Evolutionary conservation across 2,888 invertebrate species (phyloP).

Genomic region (Auanema sp.): DNA sequence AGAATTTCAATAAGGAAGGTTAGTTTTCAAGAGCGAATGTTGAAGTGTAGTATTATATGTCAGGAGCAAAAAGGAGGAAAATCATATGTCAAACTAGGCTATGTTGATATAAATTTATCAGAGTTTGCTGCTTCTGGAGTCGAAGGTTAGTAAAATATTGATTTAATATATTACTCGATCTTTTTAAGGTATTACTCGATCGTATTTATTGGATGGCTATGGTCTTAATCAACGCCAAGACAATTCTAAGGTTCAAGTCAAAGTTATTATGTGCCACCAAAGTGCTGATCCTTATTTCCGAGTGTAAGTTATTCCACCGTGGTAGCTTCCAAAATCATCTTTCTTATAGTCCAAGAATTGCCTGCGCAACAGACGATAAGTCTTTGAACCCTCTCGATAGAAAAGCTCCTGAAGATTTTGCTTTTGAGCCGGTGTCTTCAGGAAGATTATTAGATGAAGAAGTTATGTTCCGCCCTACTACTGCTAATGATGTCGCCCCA

Average conservation of each 20-base stretch:
- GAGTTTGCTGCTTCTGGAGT: constrained; percentile 92
- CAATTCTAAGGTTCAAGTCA: constrained; percentile 89
- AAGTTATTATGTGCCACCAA: constrained; percentile 88
- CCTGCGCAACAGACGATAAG: constrained; percentile 18
- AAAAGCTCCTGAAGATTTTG: constrained; percentile 12
- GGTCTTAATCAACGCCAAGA: constrained; percentile 85
- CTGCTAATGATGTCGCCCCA: not conserved
- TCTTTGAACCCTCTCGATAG: constrained; percentile 28
- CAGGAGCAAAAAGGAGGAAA: constrained; percentile 78
- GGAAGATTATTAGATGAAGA: not conserved
- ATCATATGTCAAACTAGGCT: constrained; percentile 91
- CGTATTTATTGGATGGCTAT: constrained; percentile 92
- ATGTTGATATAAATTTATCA: constrained; percentile 93
- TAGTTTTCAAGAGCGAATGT: constrained; percentile 21
- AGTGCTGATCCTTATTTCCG: constrained; percentile 95
- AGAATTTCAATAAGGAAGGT: constrained; percentile 93
- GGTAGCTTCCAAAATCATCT: not conserved
- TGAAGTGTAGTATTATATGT: constrained; percentile 11
- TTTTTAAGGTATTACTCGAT: constrained; percentile 72
- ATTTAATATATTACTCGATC: not conserved
- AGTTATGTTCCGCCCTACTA: not conserved
- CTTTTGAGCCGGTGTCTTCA: not conserved
- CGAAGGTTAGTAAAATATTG: constrained; percentile 62
- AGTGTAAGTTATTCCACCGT: constrained; percentile 76
- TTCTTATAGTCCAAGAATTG: constrained; percentile 21